Conservation (phyloP, 2,888 invertebrate species). For the Glaucopsyche alexis region DNA sequence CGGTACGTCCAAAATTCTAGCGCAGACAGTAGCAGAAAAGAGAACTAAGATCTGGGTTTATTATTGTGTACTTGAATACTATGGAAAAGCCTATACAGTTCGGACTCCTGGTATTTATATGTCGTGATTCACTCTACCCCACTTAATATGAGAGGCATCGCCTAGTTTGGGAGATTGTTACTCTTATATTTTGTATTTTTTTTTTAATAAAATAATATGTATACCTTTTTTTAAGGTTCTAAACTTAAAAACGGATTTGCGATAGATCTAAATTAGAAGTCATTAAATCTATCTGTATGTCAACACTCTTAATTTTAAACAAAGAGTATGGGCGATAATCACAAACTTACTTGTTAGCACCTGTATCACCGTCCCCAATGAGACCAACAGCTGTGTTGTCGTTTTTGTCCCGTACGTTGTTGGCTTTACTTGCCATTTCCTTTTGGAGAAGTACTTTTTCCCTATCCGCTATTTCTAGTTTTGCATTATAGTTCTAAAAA, state of each 20-base stretch:
- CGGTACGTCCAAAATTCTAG: no score
- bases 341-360: slow-evolving; percentile 53
- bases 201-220: no score
- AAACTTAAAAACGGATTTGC: not conserved
- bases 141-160: no score
- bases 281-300: not conserved
- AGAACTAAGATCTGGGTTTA: no score
- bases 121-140: no score
- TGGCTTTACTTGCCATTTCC: slow-evolving; percentile 53
- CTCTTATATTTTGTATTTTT: no score
- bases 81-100: no score
- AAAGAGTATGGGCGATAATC: not conserved
- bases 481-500: slow-evolving; percentile 64
- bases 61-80: no score
- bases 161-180: no score
- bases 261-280: not conserved
- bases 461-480: slow-evolving; percentile 64
- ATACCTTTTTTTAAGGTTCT: no score
- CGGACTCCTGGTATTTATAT: no score
- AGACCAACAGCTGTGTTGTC: slow-evolving; percentile 63
- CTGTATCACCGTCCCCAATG: slow-evolving; percentile 61
- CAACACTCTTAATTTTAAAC: not conserved
- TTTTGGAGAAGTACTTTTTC: slow-evolving; percentile 65
- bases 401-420: slow-evolving; percentile 62
- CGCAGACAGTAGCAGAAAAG: no score